Evolutionary conservation across 2,888 invertebrate species (phyloP).

Genomic region (Macrosoma leucophasiata): DNA sequence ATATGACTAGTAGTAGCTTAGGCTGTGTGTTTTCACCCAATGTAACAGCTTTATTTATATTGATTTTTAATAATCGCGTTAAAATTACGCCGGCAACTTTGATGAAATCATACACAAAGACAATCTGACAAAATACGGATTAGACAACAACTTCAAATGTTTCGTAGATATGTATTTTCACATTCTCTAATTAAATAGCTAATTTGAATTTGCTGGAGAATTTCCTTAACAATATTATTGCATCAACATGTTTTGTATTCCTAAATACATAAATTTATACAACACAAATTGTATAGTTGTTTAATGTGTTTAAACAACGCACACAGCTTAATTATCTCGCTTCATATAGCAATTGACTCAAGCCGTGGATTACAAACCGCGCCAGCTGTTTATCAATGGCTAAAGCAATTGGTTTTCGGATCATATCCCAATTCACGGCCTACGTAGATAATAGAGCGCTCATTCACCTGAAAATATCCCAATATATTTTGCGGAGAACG

Average conservation of each 20-base stretch:
- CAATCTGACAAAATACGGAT: not conserved
- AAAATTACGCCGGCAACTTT: no score
- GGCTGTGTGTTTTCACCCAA: no score
- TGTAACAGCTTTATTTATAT: no score
- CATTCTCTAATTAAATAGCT: conserved; percentile 3
- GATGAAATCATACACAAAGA: no score
- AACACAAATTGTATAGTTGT: no score
- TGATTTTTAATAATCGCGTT: no score
- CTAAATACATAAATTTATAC: no score
- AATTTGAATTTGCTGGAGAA: conserved; percentile 8
- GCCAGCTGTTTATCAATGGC: conserved; percentile 40
- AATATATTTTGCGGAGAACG: conserved; percentile 46
- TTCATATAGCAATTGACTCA: conserved; percentile 39
- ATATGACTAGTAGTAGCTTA: no score
- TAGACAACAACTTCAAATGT: not conserved
- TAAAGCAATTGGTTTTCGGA: conserved; percentile 39
- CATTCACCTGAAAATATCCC: conserved; percentile 50
- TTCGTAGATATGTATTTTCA: not conserved
- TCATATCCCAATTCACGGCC: conserved; percentile 29
- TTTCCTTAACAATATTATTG: conserved; percentile 7
- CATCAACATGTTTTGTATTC: conserved; percentile 12
- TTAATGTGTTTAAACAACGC: conserved; percentile 29
- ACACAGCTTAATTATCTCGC: conserved; percentile 43
- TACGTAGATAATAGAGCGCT: conserved; percentile 28
- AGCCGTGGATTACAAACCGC: conserved; percentile 39